Evolutionary conservation across 2,888 invertebrate genomes (phyloP), one percentile per base, ranked within the genome.

Genomic region (Brenthis daphne): DNA sequence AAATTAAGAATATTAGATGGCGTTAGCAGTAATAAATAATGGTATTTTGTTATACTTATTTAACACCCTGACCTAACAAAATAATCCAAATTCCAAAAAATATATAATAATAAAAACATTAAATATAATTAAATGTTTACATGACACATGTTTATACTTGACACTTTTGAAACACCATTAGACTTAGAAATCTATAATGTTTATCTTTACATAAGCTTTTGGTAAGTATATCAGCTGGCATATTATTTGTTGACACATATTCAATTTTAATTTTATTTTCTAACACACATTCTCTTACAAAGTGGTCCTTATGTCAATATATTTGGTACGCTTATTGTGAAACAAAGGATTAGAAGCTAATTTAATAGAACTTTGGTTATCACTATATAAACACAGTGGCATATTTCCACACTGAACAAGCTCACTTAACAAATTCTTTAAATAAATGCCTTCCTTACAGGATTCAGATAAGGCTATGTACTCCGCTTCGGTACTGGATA

Each of bases 371-470:
- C 50, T 16, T n/a, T 57, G 56, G 51, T 57, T 65, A 16, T 66
- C 66, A 51, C 60, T 60, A 54, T 20, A 60, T 12, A 66, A 14
- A 29, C 1, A 8, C 29, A 66, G 48, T 11, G 43, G 13, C 54
- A 64, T 54, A 29, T 33, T 43, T 12, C 29, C 43, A 11, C 50
- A 37, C 11, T 37, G 13, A 47, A 51, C 57, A 33, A 69, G 57
- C 54, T 69, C 69, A 48, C 29, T 12, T 50, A 29, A 48, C 16
- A 69, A 57, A 29, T 65, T 69, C 29, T 43, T 37, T 13, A 69
- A 20, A 53, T 69, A 65, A 24, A 69, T 12, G 29, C 57, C 69
- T 53, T 69, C 69, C 16, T 56, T 69, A 16, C 69, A 69, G n/a
- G 50, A 14, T 16, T 70, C 67, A 13, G 70, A 60, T 13, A 70